These are phyloP conservation scores for Drosophila lowei DNA, from an alignment of 1,140 invertebrate genomes.

Conservation along the genomic window DNA sequence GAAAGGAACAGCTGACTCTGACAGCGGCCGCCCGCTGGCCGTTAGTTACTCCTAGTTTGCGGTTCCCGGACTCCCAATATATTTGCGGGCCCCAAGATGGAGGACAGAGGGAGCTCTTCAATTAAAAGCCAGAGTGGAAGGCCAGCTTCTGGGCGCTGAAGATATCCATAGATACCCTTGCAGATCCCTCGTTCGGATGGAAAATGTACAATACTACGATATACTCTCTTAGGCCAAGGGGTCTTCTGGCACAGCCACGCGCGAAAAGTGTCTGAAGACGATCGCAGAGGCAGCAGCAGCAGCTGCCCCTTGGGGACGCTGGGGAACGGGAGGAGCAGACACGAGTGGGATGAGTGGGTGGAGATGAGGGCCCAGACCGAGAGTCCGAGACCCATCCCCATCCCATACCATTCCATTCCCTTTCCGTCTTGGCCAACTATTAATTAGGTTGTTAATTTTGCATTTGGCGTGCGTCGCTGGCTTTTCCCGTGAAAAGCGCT, in stretches of 20 bases:
- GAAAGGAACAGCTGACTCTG: conserved; percentile 61
- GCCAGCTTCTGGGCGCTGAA: too few species aligned
- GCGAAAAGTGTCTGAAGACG: too few species aligned
- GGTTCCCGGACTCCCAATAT: conserved; percentile 51
- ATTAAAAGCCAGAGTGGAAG: conserved; percentile 54
- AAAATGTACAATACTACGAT: background rate
- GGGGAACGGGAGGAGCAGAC: too few species aligned
- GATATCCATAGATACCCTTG: too few species aligned
- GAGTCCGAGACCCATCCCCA: too few species aligned
- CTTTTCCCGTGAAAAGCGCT: conserved; percentile 72
- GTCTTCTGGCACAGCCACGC: too few species aligned
- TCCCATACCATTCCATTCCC: too few species aligned
- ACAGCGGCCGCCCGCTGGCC: conserved; percentile 55
- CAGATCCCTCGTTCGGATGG: too few species aligned
- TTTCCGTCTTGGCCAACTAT: conserved; percentile 49
- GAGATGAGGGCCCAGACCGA: conserved; percentile 3
- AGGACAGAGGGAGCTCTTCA: conserved; percentile 30
- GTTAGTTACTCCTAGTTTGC: conserved; percentile 76
- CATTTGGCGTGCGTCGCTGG: conserved; percentile 74
- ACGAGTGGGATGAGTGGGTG: conserved; percentile 13
- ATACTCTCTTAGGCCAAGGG: too few species aligned
- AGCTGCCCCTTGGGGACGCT: too few species aligned
- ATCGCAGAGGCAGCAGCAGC: too few species aligned
- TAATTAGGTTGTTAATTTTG: conserved; percentile 81
- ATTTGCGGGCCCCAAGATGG: conserved; percentile 37